Percentiles rank a stretch among this genome's conserved stretches.
phyloP scores from a whole-genome alignment of 2,113 vertebrate genomes.

The Rhinolophus ferrumequinum region DNA sequence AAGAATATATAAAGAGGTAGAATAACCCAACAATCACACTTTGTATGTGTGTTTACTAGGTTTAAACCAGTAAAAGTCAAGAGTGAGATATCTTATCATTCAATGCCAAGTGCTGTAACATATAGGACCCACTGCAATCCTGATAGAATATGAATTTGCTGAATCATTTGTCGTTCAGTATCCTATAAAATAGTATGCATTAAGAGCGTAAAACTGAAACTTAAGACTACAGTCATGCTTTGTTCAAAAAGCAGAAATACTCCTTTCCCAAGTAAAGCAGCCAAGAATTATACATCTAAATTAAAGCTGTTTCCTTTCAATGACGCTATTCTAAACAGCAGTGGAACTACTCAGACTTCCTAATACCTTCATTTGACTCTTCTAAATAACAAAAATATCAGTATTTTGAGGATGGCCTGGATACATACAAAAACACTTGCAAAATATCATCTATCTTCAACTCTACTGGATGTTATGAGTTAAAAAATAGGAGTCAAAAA shows the following conservation, averaged over 20 bases:
- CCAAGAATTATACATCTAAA: background rate
- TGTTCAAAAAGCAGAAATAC: constrained; percentile 37
- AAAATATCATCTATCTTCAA: constrained; percentile 5
- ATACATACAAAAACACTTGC: background rate
- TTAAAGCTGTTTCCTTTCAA: constrained; percentile 36
- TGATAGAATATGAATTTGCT: constrained; percentile 26
- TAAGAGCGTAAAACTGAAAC: background rate
- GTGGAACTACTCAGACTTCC: background rate
- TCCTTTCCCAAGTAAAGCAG: background rate
- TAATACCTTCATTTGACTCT: background rate
- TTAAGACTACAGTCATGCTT: constrained; percentile 18
- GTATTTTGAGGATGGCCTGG: constrained; percentile 7
- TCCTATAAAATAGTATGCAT: background rate
- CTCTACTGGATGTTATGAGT: background rate
- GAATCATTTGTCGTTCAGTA: background rate
- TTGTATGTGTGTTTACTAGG: background rate
- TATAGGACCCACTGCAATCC: background rate
- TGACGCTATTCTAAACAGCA: background rate
- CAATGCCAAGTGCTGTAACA: background rate
- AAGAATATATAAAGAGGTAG: constrained; percentile 8
- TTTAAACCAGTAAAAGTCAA: constrained; percentile 38
- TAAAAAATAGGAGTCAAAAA: background rate
- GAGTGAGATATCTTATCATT: background rate
- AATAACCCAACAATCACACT: background rate
- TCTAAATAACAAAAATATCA: background rate